Evolutionary conservation across 2,888 invertebrate genomes (phyloP).

Genomic region (Meteorus colon): DNA sequence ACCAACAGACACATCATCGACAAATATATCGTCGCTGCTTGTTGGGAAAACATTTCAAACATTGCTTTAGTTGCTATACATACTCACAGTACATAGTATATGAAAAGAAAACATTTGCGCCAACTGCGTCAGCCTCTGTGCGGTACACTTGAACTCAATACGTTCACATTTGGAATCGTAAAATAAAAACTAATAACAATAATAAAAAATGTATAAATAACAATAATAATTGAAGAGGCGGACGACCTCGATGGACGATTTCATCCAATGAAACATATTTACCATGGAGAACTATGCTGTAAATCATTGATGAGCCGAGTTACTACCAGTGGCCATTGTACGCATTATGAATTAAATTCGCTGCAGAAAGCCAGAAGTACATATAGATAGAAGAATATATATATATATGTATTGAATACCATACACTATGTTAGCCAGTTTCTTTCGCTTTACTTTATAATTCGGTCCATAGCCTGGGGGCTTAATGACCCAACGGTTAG

Average conservation of each 20-base stretch:
- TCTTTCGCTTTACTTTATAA: conserved; percentile 58
- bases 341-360: conserved; percentile 65
- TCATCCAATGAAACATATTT: conserved; percentile 4
- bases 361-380: conserved; percentile 46
- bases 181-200: not conserved
- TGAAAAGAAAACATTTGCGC: not conserved
- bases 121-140: not conserved
- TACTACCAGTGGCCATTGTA: conserved; percentile 56
- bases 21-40: not conserved
- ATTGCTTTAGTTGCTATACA: not conserved
- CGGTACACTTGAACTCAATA: not conserved
- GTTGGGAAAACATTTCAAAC: not conserved
- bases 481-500: conserved; percentile 29
- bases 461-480: conserved; percentile 57
- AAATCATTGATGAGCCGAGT: conserved; percentile 59
- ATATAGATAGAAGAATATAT: not conserved
- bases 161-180: not conserved
- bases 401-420: not conserved
- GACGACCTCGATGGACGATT: not conserved
- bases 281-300: conserved; percentile 48
- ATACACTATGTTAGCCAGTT: conserved; percentile 19
- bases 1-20: not conserved
- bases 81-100: not conserved
- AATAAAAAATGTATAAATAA: not conserved
- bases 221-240: not conserved